Evolutionary conservation across 2,113 vertebrate species (phyloP), one percentile per base, ranked within the genome.

Genomic region (Prochilodus magdalenae): DNA sequence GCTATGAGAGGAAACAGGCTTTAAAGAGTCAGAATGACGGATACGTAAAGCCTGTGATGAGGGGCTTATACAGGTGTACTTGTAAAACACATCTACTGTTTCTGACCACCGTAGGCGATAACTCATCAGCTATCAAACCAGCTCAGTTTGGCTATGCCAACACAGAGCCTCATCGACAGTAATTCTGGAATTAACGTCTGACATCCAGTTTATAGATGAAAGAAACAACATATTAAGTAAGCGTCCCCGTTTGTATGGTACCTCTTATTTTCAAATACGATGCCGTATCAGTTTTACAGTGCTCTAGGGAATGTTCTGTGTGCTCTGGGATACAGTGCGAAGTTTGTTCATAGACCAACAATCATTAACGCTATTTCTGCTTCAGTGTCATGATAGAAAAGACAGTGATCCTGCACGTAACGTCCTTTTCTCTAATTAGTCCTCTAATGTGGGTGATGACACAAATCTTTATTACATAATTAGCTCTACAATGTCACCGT

Each of bases 271-370:
- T 65, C 40, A 55, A 10, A 29, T 15, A 55, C 40, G 10, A 59
- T 86, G 91, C 92, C 92, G 92, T 92, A 90, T 84, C 69, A 14
- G n/a, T 75, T 29, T 87, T 81, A 67, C 51, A 83, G 75, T 69
- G 83, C 36, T 87, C 18, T n/a, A 87, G 22, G 67, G 88, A 94
- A 91, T 89, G 90, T 89, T 77, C 79, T 70, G 80, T 80, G 74
- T 77, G 75, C 3, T 59, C 71, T 57, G 63, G 78, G 63, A 44
- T 85, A 75, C 36, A 81, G 33, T 67, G 29, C 73, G 77, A 80
- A n/a, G 22, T 49, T 77, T 12, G 33, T 72, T 80, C 5, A 63
- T 81, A 69, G 59, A 71, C 22, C 55, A 47, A 40, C 24, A 36
- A 73, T 65, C 27, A 60, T 76, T 24, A 67, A 73, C 30, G 78